These are phyloP conservation scores for Oceanodroma tethys DNA, from an alignment of 2,113 vertebrate genomes.

Conservation along the genomic window DNA sequence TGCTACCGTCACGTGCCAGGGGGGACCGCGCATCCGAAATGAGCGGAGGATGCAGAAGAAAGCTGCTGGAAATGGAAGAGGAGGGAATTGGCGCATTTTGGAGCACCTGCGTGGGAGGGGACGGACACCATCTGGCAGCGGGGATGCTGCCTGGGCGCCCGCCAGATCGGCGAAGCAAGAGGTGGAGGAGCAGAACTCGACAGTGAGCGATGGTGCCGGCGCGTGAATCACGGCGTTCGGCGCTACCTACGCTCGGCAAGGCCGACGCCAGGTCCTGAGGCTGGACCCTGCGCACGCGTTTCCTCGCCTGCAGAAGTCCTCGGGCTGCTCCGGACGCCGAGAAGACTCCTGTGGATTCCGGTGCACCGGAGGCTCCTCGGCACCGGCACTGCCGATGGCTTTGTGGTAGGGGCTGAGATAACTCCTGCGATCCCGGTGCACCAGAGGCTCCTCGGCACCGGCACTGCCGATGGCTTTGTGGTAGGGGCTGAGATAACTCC, in stretches of 20 bases:
- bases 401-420: background rate
- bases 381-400: background rate
- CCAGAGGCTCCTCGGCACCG: accelerated
- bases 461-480: background rate
- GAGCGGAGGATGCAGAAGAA: background rate
- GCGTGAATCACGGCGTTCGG: background rate
- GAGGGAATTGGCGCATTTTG: background rate
- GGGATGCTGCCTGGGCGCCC: background rate
- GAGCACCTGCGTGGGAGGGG: background rate
- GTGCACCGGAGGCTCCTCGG: background rate
- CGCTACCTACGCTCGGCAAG: background rate
- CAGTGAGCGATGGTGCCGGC: background rate
- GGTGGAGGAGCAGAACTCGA: background rate
- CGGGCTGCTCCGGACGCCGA: accelerated
- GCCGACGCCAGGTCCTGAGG: background rate
- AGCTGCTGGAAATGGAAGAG: background rate
- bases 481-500: background rate
- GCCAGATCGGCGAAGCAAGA: background rate
- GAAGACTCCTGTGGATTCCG: background rate
- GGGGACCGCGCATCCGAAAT: background rate
- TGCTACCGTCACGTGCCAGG: background rate
- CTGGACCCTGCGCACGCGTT: accelerated
- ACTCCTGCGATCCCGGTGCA: background rate
- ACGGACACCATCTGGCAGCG: background rate
- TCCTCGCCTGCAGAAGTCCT: background rate